Percentiles rank a stretch among this genome's conserved stretches.
Evolutionary conservation across 1,140 invertebrate species (phyloP).

Genomic region (Drosophila nigromelanica): DNA sequence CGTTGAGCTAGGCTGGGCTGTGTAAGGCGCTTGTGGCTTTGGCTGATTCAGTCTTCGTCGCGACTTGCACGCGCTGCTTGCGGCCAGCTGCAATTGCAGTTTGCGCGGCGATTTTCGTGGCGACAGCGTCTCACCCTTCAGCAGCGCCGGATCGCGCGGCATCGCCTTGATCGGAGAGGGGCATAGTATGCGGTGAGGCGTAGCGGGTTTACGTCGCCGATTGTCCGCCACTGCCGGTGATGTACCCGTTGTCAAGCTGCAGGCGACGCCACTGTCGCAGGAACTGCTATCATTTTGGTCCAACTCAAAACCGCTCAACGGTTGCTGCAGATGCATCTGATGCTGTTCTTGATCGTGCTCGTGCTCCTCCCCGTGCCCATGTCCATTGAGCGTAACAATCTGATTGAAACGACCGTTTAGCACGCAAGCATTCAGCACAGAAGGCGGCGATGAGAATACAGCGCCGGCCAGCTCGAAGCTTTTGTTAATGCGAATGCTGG

Average conservation of each 20-base stretch:
- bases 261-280: slow-evolving; percentile 82
- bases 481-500: slow-evolving; percentile 81
- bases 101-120: slow-evolving; percentile 75
- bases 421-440: slow-evolving; percentile 59
- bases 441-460: slow-evolving; percentile 75
- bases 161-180: slow-evolving; percentile 78
- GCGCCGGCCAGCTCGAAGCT: slow-evolving; percentile 69
- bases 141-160: slow-evolving; percentile 32
- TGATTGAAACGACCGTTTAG: slow-evolving; percentile 81
- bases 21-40: slow-evolving; percentile 76
- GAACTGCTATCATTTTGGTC: slow-evolving; percentile 82
- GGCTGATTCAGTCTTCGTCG: slow-evolving; percentile 82
- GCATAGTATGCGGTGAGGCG: slow-evolving; percentile 82
- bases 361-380: slow-evolving; percentile 25
- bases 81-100: slow-evolving; percentile 54
- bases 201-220: slow-evolving; percentile 76
- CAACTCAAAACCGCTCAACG: slow-evolving; percentile 48
- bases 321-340: slow-evolving; percentile 12
- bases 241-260: slow-evolving; percentile 33
- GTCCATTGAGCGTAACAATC: slow-evolving; percentile 70
- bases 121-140: slow-evolving; percentile 48
- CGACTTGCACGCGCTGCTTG: slow-evolving; percentile 61
- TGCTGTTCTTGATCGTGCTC: slow-evolving; percentile 27
- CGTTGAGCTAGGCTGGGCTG: slow-evolving; percentile 34
- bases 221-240: slow-evolving; percentile 35